Base-by-base conservation (phyloP, 1,140 invertebrate genomes). In the Drosophila watanabei region DNA sequence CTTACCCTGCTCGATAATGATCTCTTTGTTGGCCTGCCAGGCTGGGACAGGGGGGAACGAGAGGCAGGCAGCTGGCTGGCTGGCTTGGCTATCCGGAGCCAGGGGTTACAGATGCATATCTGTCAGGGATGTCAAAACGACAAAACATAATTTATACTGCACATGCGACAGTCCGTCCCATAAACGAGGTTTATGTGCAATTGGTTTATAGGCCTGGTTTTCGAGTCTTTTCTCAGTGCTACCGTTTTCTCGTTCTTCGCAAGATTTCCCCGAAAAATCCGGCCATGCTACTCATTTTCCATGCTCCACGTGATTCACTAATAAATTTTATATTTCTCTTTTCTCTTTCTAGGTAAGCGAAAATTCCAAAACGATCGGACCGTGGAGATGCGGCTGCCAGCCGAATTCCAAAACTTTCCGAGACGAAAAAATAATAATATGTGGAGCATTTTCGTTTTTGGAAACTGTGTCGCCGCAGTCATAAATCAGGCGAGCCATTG, bases 91-190 rank as follows among this genome's bases (percentile, higher is more conserved):
- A 39, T 58, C 41, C 56, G 62, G 51, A 63, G 52, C 64, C 66
- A 68, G 78, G 73, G 59, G 66, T 83, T 68, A 66, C 52, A 65
- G 63, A 90, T 90, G 86, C 88, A 90, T 90, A 90, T 90, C 86
- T 90, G 79, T 86, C 82, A 79, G 76, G 64, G 79, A 85, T 85
- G 85, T 89, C 85, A 87, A 87, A 87, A 88, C 75, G 82, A 83
- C 76, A 70, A 70, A 75, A 71, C 75, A 86, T 85, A 82, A 86
- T 87, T 86, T 86, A 86, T 86, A 80, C 75, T 79, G 80, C 83
- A 88, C 76, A 87, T 82, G 80, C 84, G 71, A 69, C 80, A 77
- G 75, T 66, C 75, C 73, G 73, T 64, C 73, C 73, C 61, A 65
- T 76, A 75, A 82, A 79, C 64, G 70, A 32, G 71, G 51, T 75